phyloP scores from a whole-genome alignment of 2,888 invertebrate genomes.

The Pollenia griseotomentosa region DNA sequence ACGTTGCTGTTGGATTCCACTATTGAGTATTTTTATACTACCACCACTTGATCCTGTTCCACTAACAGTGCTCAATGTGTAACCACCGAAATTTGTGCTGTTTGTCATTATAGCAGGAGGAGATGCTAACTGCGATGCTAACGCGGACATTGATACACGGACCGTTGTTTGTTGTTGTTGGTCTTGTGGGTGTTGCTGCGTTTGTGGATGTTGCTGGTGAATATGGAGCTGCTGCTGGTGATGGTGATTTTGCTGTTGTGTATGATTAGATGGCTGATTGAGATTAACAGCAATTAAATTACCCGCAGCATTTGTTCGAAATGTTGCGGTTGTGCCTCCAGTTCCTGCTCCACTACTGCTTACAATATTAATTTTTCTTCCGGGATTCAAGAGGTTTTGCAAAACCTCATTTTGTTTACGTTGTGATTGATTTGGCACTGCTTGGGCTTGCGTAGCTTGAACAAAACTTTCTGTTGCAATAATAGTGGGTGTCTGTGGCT shows the following conservation, averaged over 20 bases:
- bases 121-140: conserved; percentile 84
- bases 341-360: conserved; percentile 74
- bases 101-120: conserved; percentile 84
- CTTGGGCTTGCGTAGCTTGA: conserved; percentile 77
- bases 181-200: conserved; percentile 70
- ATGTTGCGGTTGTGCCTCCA: conserved; percentile 77
- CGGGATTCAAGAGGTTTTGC: conserved; percentile 82
- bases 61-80: conserved; percentile 77
- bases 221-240: conserved; percentile 74
- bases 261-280: conserved; percentile 75
- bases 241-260: conserved; percentile 76
- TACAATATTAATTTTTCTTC: conserved; percentile 82
- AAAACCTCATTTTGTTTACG: conserved; percentile 83
- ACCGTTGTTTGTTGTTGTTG: conserved; percentile 80
- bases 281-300: conserved; percentile 82
- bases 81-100: conserved; percentile 81
- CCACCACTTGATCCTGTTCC: conserved; percentile 75
- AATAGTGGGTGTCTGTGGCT: conserved; percentile 76
- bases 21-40: conserved; percentile 79
- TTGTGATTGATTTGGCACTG: conserved; percentile 73
- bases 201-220: conserved; percentile 73
- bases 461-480: conserved; percentile 79
- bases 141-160: conserved; percentile 84
- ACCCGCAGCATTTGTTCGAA: conserved; percentile 81
- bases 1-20: conserved; percentile 80